Percentiles rank a stretch among this genome's conserved stretches.
These are phyloP conservation scores for Drosophila paucipuncta DNA, from an alignment of 2,888 invertebrate genomes.

Conservation along the genomic window DNA sequence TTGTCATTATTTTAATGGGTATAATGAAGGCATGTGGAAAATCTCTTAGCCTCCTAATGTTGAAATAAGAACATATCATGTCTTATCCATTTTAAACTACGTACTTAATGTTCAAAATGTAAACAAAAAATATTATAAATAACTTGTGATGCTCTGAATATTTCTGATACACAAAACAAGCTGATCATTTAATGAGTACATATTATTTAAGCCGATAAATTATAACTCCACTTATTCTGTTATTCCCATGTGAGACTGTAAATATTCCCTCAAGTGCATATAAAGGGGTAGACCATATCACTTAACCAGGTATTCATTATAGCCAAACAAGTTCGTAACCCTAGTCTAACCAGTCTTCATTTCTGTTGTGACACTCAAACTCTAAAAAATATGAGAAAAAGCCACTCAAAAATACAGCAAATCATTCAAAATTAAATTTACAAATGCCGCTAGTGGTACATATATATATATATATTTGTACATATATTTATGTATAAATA, in stretches of 20 bases:
- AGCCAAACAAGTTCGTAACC: background rate
- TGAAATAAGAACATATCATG: background rate
- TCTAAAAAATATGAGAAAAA: slow-evolving; percentile 39
- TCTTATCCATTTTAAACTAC: background rate
- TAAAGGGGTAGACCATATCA: background rate
- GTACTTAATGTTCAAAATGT: background rate
- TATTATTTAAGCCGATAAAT: background rate
- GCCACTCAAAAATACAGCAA: slow-evolving; percentile 18
- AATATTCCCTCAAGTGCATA: slow-evolving; percentile 29
- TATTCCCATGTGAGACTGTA: slow-evolving; percentile 23
- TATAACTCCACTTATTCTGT: background rate
- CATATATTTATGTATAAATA: background rate
- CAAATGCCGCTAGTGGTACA: slow-evolving; percentile 10
- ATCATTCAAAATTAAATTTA: slow-evolving; percentile 27
- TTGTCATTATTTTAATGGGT: background rate
- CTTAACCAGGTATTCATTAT: slow-evolving; percentile 7
- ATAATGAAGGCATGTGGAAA: background rate
- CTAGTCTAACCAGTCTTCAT: slow-evolving; percentile 51
- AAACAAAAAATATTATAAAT: background rate
- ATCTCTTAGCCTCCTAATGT: background rate
- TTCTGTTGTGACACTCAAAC: slow-evolving; percentile 73
- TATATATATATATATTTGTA: background rate
- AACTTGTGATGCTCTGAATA: background rate
- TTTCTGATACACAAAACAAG: background rate
- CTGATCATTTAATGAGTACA: background rate